These are phyloP conservation scores for Cyrtorhinus lividipennis DNA, from an alignment of 1,140 invertebrate species.

Conservation along the genomic window DNA sequence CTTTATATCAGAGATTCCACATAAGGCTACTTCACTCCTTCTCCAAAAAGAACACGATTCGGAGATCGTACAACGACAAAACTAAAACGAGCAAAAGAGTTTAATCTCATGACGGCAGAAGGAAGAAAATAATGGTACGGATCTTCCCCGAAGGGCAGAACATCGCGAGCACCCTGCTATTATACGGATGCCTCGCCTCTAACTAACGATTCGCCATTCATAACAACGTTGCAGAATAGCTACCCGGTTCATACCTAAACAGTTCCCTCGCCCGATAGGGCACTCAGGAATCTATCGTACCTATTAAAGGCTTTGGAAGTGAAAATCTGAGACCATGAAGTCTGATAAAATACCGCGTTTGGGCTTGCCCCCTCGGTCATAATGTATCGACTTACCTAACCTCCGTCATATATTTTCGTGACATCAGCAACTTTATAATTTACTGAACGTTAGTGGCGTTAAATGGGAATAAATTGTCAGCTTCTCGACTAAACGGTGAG, in stretches of 20 bases:
- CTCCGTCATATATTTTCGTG: too few relatives aligned
- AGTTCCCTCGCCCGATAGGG: neutral
- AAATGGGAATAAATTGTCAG: too few relatives aligned
- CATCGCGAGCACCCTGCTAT: neutral
- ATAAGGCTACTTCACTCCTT: too few relatives aligned
- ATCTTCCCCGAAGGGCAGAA: neutral
- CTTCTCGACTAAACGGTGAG: too few relatives aligned
- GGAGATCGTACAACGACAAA: neutral
- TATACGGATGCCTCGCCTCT: neutral
- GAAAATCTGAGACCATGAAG: too few relatives aligned
- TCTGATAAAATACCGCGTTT: neutral
- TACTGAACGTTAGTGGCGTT: too few relatives aligned
- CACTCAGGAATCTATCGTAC: neutral
- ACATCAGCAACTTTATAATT: too few relatives aligned
- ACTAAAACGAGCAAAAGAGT: neutral
- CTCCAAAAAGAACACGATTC: neutral
- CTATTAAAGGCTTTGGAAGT: neutral
- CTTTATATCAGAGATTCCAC: neutral
- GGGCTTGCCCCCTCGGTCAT: too few relatives aligned
- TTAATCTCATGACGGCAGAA: neutral
- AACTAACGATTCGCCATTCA: neutral
- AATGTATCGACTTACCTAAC: neutral
- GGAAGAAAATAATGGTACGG: neutral
- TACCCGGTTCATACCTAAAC: neutral
- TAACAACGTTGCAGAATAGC: neutral